Evolutionary conservation across 2,888 invertebrate genomes (phyloP).

Genomic region (Fissipunctia ypsillon): DNA sequence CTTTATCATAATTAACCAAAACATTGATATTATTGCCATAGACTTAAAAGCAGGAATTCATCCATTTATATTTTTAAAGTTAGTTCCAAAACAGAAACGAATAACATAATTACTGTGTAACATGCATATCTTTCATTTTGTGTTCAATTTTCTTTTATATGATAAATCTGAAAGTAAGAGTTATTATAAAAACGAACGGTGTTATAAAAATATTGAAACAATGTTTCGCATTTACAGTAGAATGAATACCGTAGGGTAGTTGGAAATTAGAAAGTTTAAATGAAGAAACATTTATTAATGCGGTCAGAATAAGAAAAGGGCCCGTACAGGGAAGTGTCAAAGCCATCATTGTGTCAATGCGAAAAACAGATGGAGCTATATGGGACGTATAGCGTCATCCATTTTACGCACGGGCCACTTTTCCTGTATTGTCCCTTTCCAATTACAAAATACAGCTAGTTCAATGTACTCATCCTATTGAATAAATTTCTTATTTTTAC

Average conservation of each 20-base stretch:
- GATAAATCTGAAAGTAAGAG: constrained; percentile 30
- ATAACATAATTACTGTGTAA: constrained; percentile 29
- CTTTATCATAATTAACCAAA: constrained; percentile 38
- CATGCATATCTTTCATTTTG: constrained; percentile 63
- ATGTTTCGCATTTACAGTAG: constrained; percentile 55
- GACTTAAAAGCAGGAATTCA: constrained; percentile 20
- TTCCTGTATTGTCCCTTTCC: not conserved
- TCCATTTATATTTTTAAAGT: constrained; percentile 8
- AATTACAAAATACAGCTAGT: not conserved
- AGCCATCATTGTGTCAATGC: not conserved
- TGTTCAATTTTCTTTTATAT: constrained; percentile 56
- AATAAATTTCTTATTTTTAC: constrained; percentile 3
- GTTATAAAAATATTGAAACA: constrained; percentile 31
- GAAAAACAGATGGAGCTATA: constrained; percentile 2
- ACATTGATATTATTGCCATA: constrained; percentile 44
- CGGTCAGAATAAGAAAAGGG: constrained; percentile 15
- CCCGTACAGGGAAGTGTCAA: not conserved
- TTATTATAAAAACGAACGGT: constrained; percentile 22
- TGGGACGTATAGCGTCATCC: not conserved
- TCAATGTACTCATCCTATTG: not conserved
- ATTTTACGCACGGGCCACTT: not conserved
- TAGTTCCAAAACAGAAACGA: constrained; percentile 11
- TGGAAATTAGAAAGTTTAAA: constrained; percentile 5
- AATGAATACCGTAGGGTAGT: constrained; percentile 35
- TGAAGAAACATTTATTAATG: not conserved